Evolutionary conservation across 2,888 invertebrate genomes (phyloP), one percentile per base, ranked within the genome.

Genomic region (Aspidapion aeneum): DNA sequence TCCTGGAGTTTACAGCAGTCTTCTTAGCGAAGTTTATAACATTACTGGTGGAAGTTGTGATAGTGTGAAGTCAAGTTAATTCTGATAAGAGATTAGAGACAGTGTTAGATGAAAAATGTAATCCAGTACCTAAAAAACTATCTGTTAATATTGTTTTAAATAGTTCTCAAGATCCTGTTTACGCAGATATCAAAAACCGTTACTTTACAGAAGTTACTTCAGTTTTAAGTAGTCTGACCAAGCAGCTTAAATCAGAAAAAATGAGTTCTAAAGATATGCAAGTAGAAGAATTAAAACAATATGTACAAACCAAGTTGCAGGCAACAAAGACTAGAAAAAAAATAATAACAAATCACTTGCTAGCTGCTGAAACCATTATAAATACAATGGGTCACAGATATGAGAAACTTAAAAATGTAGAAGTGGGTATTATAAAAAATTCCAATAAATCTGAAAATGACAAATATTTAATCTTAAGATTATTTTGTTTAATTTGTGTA

Each of bases 191-290:
- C 64, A 91, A 96, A 74, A 91, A 96, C 74, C 87, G 90, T 66
- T 96, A 97, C 78, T 96, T 98, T 76, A 91, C 95, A 1, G 91
- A 93, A 79, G 97, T 96, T 0, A 90, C 95, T 67, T 88, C 90
- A 61, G 90, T 90, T 66, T 83, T 98, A 17, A 91, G 93, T 67
- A 85, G 87, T 1, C 91, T 94, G 81, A 94, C 95, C 0, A 95
- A 94, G 76, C 86, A 91, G 52, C 80, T 98, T 52, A 92, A 90
- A 74, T 80, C 82, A 59, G 90, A 91, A 77, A 87, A 90, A 68
- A 86, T 90, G 75, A 88, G 90, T 59, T 83, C 88, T 18, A 87
- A 88, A 73, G 86, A 87, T 55, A 87, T 96, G 83, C 89, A 90
- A 60, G 83, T 98, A 51, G 88, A 90, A 69, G 95, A 96, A 78